Evolutionary conservation across 1,140 invertebrate genomes (phyloP).

Genomic region (Spodoptera frugiperda): DNA sequence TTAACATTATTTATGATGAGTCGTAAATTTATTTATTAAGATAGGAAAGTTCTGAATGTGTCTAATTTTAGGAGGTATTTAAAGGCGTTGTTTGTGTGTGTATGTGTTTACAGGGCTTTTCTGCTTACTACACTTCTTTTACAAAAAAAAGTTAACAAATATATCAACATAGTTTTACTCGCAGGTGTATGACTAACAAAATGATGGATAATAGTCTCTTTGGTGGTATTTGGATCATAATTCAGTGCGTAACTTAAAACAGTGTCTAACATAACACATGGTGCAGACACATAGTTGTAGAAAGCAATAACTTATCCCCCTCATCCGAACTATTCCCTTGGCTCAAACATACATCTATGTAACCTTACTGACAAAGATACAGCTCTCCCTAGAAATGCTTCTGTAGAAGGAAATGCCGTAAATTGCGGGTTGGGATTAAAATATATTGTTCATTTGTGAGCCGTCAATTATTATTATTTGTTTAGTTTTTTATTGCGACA

Average conservation of each 20-base stretch:
- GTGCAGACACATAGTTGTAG: slow-evolving; percentile 83
- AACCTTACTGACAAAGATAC: slow-evolving; percentile 51
- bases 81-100: slow-evolving; percentile 16
- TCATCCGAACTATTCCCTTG: slow-evolving; percentile 84
- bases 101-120: slow-evolving; percentile 4
- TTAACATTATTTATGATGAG: slow-evolving; percentile 49
- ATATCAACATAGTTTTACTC: neutral
- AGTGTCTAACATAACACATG: slow-evolving; percentile 82
- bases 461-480: too few relatives aligned
- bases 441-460: too few relatives aligned
- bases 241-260: slow-evolving; percentile 79
- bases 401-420: neutral
- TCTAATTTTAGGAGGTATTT: slow-evolving; percentile 33
- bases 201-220: slow-evolving; percentile 28
- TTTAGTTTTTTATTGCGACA: neutral
- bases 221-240: slow-evolving; percentile 59
- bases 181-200: slow-evolving; percentile 1
- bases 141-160: neutral
- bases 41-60: slow-evolving; percentile 41
- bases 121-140: neutral
- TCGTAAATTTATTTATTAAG: slow-evolving; percentile 46
- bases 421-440: neutral
- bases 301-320: slow-evolving; percentile 84
- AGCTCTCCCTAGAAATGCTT: slow-evolving; percentile 15
- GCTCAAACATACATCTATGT: slow-evolving; percentile 77